Percentiles rank a stretch among this genome's conserved stretches.
phyloP scores from a whole-genome alignment of 2,113 vertebrate species.

The Carassius auratus region DNA sequence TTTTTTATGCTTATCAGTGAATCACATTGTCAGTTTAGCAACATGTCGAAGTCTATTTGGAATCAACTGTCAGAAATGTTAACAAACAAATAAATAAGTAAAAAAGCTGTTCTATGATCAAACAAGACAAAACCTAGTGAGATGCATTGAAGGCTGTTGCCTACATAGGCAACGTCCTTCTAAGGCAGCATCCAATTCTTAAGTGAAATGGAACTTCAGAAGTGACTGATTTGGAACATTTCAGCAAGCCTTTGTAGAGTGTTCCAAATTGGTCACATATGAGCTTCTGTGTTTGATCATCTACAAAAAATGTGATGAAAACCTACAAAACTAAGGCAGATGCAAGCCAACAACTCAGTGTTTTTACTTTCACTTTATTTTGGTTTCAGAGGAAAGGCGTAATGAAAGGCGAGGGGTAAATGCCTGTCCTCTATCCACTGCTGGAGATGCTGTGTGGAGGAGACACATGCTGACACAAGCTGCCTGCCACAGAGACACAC shows the following conservation, averaged over 20 bases:
- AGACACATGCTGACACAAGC: conserved; percentile 71
- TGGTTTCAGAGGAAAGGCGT: not conserved
- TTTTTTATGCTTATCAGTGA: not conserved
- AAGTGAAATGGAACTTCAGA: not conserved
- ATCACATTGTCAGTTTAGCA: not conserved
- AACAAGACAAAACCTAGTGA: conserved; percentile 1
- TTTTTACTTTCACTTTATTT: conserved; percentile 9
- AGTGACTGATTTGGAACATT: not conserved
- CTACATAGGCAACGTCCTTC: not conserved
- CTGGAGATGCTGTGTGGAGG: conserved; percentile 74
- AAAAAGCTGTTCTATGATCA: not conserved
- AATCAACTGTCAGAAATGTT: not conserved
- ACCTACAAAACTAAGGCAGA: not conserved
- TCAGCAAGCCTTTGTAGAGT: not conserved
- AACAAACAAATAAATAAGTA: not conserved
- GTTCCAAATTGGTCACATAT: not conserved
- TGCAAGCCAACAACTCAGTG: not conserved
- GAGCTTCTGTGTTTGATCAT: conserved; percentile 9
- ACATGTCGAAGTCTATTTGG: not conserved
- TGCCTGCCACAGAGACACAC: conserved; percentile 70
- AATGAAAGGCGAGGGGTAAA: conserved; percentile 53
- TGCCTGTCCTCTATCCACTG: conserved; percentile 66
- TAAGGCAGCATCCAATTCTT: not conserved
- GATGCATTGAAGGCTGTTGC: not conserved
- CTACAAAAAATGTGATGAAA: conserved; percentile 2